phyloP scores from a whole-genome alignment of 2,888 invertebrate species.

The Altica lythri region DNA sequence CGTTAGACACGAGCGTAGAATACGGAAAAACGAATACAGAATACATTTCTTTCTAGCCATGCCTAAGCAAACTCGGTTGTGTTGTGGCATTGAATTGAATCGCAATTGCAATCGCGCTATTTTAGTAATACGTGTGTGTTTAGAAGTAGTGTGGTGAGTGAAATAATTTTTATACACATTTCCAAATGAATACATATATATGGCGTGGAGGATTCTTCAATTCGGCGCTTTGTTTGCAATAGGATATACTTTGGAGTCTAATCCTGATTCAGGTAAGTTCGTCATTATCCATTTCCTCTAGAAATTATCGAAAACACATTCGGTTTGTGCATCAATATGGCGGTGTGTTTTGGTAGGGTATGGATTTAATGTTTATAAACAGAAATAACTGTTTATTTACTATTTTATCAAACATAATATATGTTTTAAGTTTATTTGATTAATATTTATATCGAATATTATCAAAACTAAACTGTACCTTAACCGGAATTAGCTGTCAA shows the following conservation, averaged over 20 bases:
- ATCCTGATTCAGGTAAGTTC: slow-evolving; percentile 33
- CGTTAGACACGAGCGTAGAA: slow-evolving; percentile 15
- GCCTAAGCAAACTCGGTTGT: slow-evolving; percentile 22
- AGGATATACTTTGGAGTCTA: slow-evolving; percentile 53
- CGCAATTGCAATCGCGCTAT: slow-evolving; percentile 58
- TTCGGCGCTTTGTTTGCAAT: slow-evolving; percentile 68
- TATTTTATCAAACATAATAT: too few relatives aligned
- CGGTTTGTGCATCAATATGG: slow-evolving; percentile 47
- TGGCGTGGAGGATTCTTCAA: slow-evolving; percentile 79
- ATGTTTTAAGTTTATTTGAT: too few relatives aligned
- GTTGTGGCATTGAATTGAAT: slow-evolving; percentile 35
- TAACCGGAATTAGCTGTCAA: slow-evolving; percentile 36
- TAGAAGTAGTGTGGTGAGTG: slow-evolving; percentile 46
- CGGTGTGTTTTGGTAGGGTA: slow-evolving; percentile 42
- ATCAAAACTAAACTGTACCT: too few relatives aligned
- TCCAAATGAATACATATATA: slow-evolving; percentile 73
- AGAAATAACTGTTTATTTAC: too few relatives aligned
- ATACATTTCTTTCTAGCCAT: slow-evolving; percentile 24
- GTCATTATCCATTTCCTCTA: slow-evolving; percentile 8
- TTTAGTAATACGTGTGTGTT: slow-evolving; percentile 55
- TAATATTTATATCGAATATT: too few relatives aligned
- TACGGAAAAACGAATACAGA: slow-evolving; percentile 14
- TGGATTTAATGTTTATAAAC: slow-evolving; percentile 25
- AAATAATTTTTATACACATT: slow-evolving; percentile 52
- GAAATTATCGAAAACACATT: slow-evolving; percentile 34